Conservation (phyloP, 2,888 invertebrate genomes). For the Nowickia ferox region DNA sequence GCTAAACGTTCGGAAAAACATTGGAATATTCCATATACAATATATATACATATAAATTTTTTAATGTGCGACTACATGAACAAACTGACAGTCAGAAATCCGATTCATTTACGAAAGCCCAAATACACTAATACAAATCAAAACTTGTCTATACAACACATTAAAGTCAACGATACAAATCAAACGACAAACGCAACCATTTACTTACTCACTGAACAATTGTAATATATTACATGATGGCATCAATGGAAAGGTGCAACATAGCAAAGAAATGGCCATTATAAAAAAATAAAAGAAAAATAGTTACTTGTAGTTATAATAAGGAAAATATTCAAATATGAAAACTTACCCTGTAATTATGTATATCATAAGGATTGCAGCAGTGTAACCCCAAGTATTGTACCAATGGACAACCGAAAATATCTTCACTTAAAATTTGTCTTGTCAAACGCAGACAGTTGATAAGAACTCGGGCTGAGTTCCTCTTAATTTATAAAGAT, state of each 20-base stretch:
- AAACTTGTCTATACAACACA: slow-evolving; percentile 42
- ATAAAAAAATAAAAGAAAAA: slow-evolving; percentile 9
- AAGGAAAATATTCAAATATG: background rate
- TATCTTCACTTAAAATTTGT: background rate
- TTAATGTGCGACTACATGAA: slow-evolving; percentile 6
- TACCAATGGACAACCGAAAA: background rate
- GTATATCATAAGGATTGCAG: slow-evolving; percentile 7
- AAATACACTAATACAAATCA: slow-evolving; percentile 52
- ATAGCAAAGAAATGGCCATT: slow-evolving; percentile 27
- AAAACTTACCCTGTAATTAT: slow-evolving; percentile 40
- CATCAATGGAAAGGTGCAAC: slow-evolving; percentile 46
- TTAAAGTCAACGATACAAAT: slow-evolving; percentile 31
- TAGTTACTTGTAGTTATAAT: background rate
- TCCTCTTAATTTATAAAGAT: background rate
- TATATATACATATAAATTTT: background rate
- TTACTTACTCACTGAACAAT: slow-evolving; percentile 40
- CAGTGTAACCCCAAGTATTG: slow-evolving; percentile 4
- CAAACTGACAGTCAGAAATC: slow-evolving; percentile 14
- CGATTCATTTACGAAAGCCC: slow-evolving; percentile 51
- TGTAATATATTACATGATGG: slow-evolving; percentile 20
- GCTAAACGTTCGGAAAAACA: background rate
- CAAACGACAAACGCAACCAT: slow-evolving; percentile 40
- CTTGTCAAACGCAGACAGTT: slow-evolving; percentile 18
- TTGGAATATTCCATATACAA: background rate
- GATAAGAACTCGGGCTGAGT: background rate